Evolutionary conservation across 2,113 vertebrate genomes (phyloP), one percentile per base, ranked within the genome.

Genomic region (Atlantisia rogersi): DNA sequence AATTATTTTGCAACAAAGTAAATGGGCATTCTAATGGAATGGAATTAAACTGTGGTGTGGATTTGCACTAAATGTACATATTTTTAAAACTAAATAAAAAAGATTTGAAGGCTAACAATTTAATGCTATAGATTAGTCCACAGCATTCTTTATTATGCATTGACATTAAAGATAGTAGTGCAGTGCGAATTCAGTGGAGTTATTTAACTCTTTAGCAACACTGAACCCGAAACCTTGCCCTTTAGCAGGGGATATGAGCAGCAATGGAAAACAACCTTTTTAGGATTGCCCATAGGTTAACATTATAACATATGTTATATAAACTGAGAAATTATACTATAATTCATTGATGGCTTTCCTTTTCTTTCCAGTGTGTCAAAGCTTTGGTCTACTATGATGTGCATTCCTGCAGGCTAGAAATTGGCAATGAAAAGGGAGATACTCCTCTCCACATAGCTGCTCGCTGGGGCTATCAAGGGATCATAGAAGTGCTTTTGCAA

Each of bases 381-480:
- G 99, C 99, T 52, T 91, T 99, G 96, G 99, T 99, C 76, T 99
- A 99, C 97, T 99, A 99, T 7, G 99, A 99, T 22, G 94, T 98
- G 80, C 98, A 98, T 71, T 96, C 97, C 12, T 99, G 99, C 88
- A 98, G 98, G 6, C 97, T 99, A 84, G 99, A 99, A 76, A 96
- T 98, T 55, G 98, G 98, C 69, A 99, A 99, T 6, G 99, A 99
- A 67, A 99, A 99, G 94, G 99, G 99, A 50, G 99, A 99, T 96
- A 98, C 99, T 0, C 97, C 99, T 12, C 98, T 99, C 32, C 99
- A 99, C 97, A 97, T 99, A 20, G 99, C 99, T 25, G 98, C 99
- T 3, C 99, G 99, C 4, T 99, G 99, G 99, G 99, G 99, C 68
- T 99, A 99, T 37, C 99, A 99, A 68, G 98, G 98, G 37, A 99